A percentile compares a stretch with the other conserved stretches of the same genome.
Conservation (phyloP, 2,888 invertebrate genomes). For the Drosophila niveifrons region DNA sequence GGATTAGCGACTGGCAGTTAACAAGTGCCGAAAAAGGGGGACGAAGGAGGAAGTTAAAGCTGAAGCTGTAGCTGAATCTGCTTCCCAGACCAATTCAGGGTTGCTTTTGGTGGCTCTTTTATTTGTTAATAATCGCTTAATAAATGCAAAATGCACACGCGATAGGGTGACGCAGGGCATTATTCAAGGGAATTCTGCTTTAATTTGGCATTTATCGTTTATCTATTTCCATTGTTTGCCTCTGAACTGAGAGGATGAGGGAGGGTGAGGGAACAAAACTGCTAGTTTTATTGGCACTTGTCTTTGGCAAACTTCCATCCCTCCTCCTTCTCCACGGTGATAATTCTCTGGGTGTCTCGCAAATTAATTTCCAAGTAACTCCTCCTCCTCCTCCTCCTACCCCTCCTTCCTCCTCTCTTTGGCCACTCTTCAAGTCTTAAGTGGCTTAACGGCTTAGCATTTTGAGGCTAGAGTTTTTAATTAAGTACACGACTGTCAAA, state of each 20-base stretch:
- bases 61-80: no score
- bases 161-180: conserved; percentile 12
- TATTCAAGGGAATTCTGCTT: conserved; percentile 21
- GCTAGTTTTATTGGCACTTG: conserved; percentile 56
- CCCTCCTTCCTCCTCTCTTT: conserved; percentile 8
- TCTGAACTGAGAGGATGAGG: no score
- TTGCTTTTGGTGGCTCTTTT: conserved; percentile 58
- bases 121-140: conserved; percentile 84
- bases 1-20: conserved; percentile 67
- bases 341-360: conserved; percentile 58
- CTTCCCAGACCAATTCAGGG: not conserved
- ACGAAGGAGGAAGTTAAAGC: not conserved
- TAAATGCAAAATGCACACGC: conserved; percentile 80
- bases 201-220: conserved; percentile 75
- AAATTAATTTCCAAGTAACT: conserved; percentile 73
- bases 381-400: conserved; percentile 17
- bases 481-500: conserved; percentile 68
- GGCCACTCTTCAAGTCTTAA: conserved; percentile 47
- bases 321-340: conserved; percentile 1
- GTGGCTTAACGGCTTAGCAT: conserved; percentile 75
- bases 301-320: conserved; percentile 12
- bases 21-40: conserved; percentile 8
- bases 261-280: not conserved
- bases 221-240: conserved; percentile 63
- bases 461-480: conserved; percentile 58